These are phyloP conservation scores for Pan troglodytes DNA, from an alignment of 2,113 vertebrate species.

Conservation along the genomic window NHGRI_mPanTro3-v2.1_pri NC_072401.2:166206501-166207000, in stretches of 20 bases:
- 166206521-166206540: not conserved
- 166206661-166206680: constrained; percentile 7
- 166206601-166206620: not conserved
- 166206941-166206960: not conserved
- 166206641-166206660: not conserved
- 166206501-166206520: not conserved
- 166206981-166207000: not conserved
- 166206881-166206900: not conserved
- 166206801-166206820: not conserved
- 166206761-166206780: not conserved
- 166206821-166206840: not conserved
- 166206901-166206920: not conserved
- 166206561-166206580: not conserved
- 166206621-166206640: not conserved
- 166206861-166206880: not conserved
- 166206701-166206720: not conserved
- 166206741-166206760: not conserved
- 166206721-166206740: not conserved
- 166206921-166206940: not conserved
- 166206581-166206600: not conserved
- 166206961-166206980: not conserved
- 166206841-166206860: not conserved
- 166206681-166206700: not conserved
- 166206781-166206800: not conserved
- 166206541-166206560: not conserved